Evolutionary conservation across 1,140 invertebrate species (phyloP), one percentile per base, ranked within the genome.

Genomic region (Eulimnadia texana): DNA sequence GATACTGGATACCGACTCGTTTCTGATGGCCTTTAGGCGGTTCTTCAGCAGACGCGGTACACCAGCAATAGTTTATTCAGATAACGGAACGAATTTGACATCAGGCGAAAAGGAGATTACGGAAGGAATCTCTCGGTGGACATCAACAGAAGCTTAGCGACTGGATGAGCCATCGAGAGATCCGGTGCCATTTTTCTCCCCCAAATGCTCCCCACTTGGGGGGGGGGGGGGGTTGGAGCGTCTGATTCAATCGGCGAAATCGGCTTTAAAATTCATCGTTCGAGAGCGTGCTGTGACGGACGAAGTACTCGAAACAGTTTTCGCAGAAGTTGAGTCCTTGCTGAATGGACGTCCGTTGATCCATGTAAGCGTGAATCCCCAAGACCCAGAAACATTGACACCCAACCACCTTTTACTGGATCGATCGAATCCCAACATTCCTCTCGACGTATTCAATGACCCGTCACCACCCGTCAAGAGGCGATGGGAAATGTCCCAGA

Each of bases 41-140:
- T n/a, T n/a, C n/a, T n/a, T n/a, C n/a, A n/a, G n/a, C n/a, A n/a
- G n/a, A n/a, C n/a, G n/a, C n/a, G n/a, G n/a, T n/a, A n/a, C n/a
- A n/a, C n/a, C n/a, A 19, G 50, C 72, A 0, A 58, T 60, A 25
- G 28, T 69, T 22, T 72, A 72, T 33, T 60, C 67, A 27, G 61
- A 61, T 23, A 22, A 68, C 24, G 20, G 65, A 58, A 68, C 66
- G 33, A 60, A 58, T 10, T 65, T 63, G 19, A 52, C 20, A 16
- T 22, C 55, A n/a, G 60, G 70, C 6, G 47, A 63, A 54, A 64
- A 53, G 13, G 69, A 72, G 49, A 73, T 72, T 51, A 72, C 60
- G 1, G 68, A 66, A 1, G 67, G 68, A 52, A 33, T 63, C 69
- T 72, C 19, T 62, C 66, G 22, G 63, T 3, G 66, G 22, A 67